Evolutionary conservation across 1,140 invertebrate genomes (phyloP), one percentile per base, ranked within the genome.

Genomic region (Druon quercuslanigerum): DNA sequence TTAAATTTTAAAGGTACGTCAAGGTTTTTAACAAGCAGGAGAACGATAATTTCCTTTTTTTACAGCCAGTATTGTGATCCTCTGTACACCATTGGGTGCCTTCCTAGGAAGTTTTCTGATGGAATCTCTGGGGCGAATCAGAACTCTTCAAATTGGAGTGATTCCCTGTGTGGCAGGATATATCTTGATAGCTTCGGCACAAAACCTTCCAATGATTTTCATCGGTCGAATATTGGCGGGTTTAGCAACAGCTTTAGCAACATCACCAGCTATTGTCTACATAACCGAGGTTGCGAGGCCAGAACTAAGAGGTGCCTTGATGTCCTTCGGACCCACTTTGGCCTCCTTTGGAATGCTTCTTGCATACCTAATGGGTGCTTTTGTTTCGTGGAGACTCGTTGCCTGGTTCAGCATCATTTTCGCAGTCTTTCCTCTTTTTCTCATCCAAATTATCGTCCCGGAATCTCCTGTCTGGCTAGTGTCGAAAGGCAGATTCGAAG

Each of bases 401-500:
- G 93, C 94, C 3, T 94, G 93, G 93, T 81, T 91, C 5, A 85
- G 86, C 50, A 92, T 93, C 57, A 90, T 91, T 19, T 91, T 94
- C 25, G 90, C 93, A 25, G 81, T 94, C 2, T 77, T 93, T 1
- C 89, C 95, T 1, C 86, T 92, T 5, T 77, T 93, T 13, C 57
- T 95, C 2, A 88, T 93, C 16, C 90, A 92, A 84, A 73, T 94
- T 7, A 92, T 93, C 73, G 90, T 95, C 12, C 94, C 94, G 0
- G 95, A 96, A 89, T 95, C 94, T 71, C 95, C 95, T 0, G 85
- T 92, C 3, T 94, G 93, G 92, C 86, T 94, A 0, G 89, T 94
- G 0, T 90, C 91, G 0, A 93, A 93, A 79, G 93, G 92, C 5
- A 85, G 90, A 19, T 82, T 87, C 33, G 92, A 92, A 3, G 90